Evolutionary conservation across 2,113 vertebrate genomes (phyloP).

Genomic region (Phaethon lepturus): DNA sequence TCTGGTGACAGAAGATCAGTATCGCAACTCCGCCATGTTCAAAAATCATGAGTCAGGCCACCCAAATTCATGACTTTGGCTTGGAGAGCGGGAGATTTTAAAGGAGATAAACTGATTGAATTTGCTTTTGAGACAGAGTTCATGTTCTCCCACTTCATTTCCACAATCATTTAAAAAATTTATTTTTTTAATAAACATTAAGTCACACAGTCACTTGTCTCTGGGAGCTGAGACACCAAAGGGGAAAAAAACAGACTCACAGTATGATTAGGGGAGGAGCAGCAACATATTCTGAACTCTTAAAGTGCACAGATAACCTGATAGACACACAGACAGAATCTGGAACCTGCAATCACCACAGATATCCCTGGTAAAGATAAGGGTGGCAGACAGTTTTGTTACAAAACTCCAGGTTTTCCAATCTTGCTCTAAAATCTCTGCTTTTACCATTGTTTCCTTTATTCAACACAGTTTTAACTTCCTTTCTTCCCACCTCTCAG

Average conservation of each 20-base stretch:
- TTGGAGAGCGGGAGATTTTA: not conserved
- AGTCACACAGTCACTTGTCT: not conserved
- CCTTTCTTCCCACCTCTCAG: constrained; percentile 63
- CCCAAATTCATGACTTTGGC: not conserved
- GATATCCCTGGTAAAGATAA: constrained; percentile 25
- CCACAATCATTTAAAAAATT: not conserved
- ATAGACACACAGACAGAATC: not conserved
- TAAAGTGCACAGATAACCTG: constrained; percentile 15
- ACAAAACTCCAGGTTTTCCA: constrained; percentile 17
- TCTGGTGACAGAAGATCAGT: constrained; percentile 7
- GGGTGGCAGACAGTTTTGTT: not conserved
- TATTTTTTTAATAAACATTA: not conserved
- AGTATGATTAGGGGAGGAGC: not conserved
- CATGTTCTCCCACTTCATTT: not conserved
- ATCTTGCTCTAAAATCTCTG: not conserved
- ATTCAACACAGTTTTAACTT: constrained; percentile 28
- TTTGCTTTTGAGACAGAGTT: not conserved
- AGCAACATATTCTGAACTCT: not conserved
- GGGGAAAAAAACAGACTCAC: not conserved
- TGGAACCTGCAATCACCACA: constrained; percentile 2
- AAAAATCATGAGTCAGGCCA: not conserved
- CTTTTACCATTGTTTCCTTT: constrained; percentile 22
- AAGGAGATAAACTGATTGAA: not conserved
- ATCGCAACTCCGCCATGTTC: not conserved
- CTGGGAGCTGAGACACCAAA: not conserved